phyloP scores from a whole-genome alignment of 2,888 invertebrate species.

The Tryphoninae sp. region DNA sequence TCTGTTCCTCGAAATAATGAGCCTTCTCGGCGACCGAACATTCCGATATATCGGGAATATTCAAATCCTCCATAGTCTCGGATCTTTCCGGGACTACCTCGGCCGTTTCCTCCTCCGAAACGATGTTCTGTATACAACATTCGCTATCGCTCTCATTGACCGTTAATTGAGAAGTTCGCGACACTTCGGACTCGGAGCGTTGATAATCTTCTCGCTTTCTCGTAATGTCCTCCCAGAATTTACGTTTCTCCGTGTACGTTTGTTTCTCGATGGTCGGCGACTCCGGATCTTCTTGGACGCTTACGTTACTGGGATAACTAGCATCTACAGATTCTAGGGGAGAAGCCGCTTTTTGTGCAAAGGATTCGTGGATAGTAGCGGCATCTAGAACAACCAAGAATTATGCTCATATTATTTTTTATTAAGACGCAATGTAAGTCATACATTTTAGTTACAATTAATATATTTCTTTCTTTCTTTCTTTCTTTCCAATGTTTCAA shows the following conservation, averaged over 20 bases:
- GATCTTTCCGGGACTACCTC: slow-evolving; percentile 72
- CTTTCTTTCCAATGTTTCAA: slow-evolving; percentile 48
- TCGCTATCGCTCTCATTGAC: slow-evolving; percentile 79
- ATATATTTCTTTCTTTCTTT: slow-evolving; percentile 11
- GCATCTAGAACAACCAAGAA: slow-evolving; percentile 81
- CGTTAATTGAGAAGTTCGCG: slow-evolving; percentile 77
- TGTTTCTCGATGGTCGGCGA: slow-evolving; percentile 77
- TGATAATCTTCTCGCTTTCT: slow-evolving; percentile 78
- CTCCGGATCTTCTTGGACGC: slow-evolving; percentile 64
- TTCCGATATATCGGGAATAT: slow-evolving; percentile 82
- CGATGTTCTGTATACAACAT: slow-evolving; percentile 73
- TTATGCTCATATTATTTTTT: slow-evolving; percentile 69
- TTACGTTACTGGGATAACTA: slow-evolving; percentile 78
- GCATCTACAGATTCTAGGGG: slow-evolving; percentile 80
- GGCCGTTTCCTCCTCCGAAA: slow-evolving; percentile 71
- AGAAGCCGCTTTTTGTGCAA: slow-evolving; percentile 79
- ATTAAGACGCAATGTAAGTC: slow-evolving; percentile 52
- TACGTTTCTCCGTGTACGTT: slow-evolving; percentile 79
- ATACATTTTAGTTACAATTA: slow-evolving; percentile 53
- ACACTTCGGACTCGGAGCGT: slow-evolving; percentile 78
- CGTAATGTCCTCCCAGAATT: slow-evolving; percentile 80
- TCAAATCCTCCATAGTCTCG: slow-evolving; percentile 74
- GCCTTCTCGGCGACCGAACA: slow-evolving; percentile 83
- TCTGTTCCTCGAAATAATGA: slow-evolving; percentile 84
- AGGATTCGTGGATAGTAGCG: slow-evolving; percentile 78